A percentile compares a stretch with the other conserved stretches of the same genome.
phyloP scores from a whole-genome alignment of 2,113 vertebrate genomes.

The Neopipo cinnamomea region DNA sequence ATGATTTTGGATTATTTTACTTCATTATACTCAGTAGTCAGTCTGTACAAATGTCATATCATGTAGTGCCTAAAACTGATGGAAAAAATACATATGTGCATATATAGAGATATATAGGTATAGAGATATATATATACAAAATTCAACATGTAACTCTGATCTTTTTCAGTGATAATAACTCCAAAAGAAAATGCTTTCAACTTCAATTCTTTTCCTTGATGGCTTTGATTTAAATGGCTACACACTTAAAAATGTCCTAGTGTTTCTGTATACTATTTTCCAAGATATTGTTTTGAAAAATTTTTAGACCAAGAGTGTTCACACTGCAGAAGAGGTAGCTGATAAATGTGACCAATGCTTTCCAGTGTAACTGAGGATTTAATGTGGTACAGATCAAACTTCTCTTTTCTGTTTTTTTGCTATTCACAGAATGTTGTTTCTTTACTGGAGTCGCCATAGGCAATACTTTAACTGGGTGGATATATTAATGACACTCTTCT shows the following conservation, averaged over 20 bases:
- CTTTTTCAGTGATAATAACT: background rate
- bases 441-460: background rate
- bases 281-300: background rate
- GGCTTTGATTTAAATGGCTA: background rate
- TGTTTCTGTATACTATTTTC: background rate
- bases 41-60: background rate
- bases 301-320: background rate
- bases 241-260: background rate
- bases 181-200: background rate
- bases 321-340: background rate
- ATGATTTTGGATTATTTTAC: background rate
- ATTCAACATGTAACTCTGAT: background rate
- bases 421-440: background rate
- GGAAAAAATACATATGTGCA: background rate
- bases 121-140: background rate
- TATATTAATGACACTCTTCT: background rate
- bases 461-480: background rate
- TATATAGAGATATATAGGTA: too few relatives aligned
- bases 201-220: background rate
- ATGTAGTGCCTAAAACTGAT: background rate
- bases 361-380: background rate
- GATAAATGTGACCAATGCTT: background rate
- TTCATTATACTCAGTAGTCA: background rate
- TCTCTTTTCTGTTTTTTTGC: background rate
- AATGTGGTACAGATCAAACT: background rate